Conservation (phyloP, 2,113 vertebrate genomes). For the Phrynocephalus versicolor region DNA sequence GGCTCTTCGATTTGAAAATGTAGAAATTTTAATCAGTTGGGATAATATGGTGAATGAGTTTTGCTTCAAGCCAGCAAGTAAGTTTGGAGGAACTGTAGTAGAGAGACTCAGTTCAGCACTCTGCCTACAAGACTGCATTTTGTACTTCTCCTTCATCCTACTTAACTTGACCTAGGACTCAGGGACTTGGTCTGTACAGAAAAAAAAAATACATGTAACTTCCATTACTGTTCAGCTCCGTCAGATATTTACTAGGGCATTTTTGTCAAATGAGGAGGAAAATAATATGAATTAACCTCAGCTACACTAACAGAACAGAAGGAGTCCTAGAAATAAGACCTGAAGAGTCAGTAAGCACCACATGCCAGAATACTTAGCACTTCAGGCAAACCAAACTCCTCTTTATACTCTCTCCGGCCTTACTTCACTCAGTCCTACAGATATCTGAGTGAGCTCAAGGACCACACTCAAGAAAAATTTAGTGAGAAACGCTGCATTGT, state of each 20-base stretch:
- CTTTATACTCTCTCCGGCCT: background rate
- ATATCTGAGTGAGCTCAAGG: background rate
- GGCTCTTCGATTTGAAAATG: no score
- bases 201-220: no score
- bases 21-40: no score
- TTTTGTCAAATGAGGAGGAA: background rate
- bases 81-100: no score
- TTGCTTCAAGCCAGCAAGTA: no score
- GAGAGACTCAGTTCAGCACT: no score
- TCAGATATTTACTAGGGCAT: background rate
- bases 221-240: background rate
- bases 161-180: no score
- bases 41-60: no score
- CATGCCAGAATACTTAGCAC: background rate
- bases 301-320: background rate
- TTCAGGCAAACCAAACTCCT: background rate
- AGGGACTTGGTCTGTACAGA: no score
- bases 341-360: background rate
- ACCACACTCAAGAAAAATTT: background rate
- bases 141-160: no score
- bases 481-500: background rate
- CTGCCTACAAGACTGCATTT: no score
- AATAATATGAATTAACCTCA: background rate
- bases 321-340: background rate
- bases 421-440: background rate